phyloP scores from a whole-genome alignment of 2,888 invertebrate species.

The Drosophila atripex region DNA sequence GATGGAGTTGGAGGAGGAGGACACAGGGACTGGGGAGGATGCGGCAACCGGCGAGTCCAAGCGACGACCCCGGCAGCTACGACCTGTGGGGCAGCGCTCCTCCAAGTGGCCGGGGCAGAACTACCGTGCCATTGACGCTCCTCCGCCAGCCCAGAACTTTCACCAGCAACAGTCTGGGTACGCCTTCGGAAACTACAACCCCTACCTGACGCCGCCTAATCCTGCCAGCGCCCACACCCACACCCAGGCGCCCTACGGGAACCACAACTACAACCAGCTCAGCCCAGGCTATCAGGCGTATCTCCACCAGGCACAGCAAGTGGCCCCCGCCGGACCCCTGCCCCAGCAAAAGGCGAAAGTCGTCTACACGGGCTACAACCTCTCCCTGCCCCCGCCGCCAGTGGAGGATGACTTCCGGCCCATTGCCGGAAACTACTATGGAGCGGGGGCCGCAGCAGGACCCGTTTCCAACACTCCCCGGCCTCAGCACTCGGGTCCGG shows the following conservation, averaged over 20 bases:
- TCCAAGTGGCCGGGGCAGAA: conserved; percentile 65
- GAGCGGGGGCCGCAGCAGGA: conserved; percentile 20
- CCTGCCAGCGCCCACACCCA: conserved; percentile 24
- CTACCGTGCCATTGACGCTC: conserved; percentile 77
- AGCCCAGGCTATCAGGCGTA: conserved; percentile 59
- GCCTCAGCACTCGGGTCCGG: conserved; percentile 53
- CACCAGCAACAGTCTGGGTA: conserved; percentile 57
- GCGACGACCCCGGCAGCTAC: conserved; percentile 80
- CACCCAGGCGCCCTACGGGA: conserved; percentile 36
- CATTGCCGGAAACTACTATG: conserved; percentile 71
- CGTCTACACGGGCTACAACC: conserved; percentile 74
- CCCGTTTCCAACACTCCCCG: conserved; percentile 45
- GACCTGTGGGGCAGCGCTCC: conserved; percentile 58
- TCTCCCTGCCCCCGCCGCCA: conserved; percentile 73
- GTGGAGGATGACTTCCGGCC: conserved; percentile 76
- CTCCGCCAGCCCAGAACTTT: conserved; percentile 48
- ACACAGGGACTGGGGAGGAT: conserved; percentile 41
- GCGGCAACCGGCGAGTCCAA: conserved; percentile 75
- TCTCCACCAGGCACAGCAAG: conserved; percentile 43
- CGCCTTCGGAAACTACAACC: conserved; percentile 79
- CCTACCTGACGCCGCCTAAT: conserved; percentile 80
- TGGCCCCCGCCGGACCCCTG: conserved; percentile 22
- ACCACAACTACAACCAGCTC: conserved; percentile 67
- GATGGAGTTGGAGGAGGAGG: conserved; percentile 21
- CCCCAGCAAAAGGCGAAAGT: conserved; percentile 64